These are phyloP conservation scores for Sitophilus oryzae DNA, from an alignment of 1,140 invertebrate species.

Conservation along the genomic window DNA sequence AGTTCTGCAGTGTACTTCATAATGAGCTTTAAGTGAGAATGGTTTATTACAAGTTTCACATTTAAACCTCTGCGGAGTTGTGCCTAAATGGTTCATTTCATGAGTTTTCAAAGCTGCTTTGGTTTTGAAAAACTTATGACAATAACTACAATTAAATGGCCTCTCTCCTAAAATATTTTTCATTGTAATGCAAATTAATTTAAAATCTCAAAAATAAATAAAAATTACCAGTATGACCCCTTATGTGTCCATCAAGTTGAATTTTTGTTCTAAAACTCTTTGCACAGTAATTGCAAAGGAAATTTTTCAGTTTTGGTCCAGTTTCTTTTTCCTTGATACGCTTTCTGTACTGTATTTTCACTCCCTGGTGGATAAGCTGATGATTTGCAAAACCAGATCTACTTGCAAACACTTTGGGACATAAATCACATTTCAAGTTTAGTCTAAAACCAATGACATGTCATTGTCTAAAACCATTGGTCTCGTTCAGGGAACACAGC, in stretches of 20 bases:
- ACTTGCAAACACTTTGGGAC: constrained; percentile 26
- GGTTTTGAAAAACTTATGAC: constrained; percentile 22
- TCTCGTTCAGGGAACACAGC: neutral
- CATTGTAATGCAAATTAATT: neutral
- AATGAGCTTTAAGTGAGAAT: constrained; percentile 23
- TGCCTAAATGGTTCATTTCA: constrained; percentile 23
- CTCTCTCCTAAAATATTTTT: constrained; percentile 12
- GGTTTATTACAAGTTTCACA: constrained; percentile 24
- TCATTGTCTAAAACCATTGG: neutral
- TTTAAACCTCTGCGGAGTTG: constrained; percentile 21
- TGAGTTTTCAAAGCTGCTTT: constrained; percentile 19
- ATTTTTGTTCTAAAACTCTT: constrained; percentile 25
- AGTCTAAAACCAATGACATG: constrained; percentile 10
- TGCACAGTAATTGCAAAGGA: constrained; percentile 25
- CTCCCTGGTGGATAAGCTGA: constrained; percentile 24
- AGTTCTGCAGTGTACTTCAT: constrained; percentile 23
- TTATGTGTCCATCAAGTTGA: constrained; percentile 19
- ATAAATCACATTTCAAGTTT: constrained; percentile 24
- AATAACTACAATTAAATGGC: constrained; percentile 14
- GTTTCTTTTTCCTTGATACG: constrained; percentile 17
- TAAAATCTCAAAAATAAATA: neutral
- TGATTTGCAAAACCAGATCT: constrained; percentile 28
- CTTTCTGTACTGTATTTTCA: constrained; percentile 27
- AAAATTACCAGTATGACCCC: constrained; percentile 20
- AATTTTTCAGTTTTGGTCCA: constrained; percentile 21